A percentile compares a stretch with the other conserved stretches of the same genome.
Evolutionary conservation across 2,113 vertebrate species (phyloP).

Genomic region (Danionella cerebrum): DNA sequence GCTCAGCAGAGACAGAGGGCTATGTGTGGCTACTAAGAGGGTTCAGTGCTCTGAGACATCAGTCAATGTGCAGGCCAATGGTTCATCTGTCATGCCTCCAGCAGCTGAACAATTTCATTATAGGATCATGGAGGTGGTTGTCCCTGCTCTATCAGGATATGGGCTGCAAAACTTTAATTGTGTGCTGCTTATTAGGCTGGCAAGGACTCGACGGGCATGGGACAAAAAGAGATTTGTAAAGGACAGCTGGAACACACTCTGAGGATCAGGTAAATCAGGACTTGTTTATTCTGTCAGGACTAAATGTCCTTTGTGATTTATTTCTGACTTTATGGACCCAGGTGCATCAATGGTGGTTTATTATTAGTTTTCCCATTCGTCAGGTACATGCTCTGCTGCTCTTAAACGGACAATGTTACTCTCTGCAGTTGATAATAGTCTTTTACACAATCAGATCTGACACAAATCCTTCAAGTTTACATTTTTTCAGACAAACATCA

Average conservation of each 20-base stretch:
- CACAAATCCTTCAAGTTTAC: too few relatives aligned
- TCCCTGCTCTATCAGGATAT: background rate
- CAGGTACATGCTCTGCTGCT: too few relatives aligned
- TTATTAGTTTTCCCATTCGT: too few relatives aligned
- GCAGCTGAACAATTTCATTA: background rate
- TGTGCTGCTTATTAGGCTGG: background rate
- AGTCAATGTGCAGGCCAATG: background rate
- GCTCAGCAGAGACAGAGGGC: background rate
- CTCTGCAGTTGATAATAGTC: too few relatives aligned
- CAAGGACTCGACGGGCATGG: background rate
- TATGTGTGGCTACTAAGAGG: background rate
- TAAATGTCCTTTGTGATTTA: background rate
- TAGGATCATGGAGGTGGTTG: background rate
- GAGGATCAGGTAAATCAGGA: background rate
- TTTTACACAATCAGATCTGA: too few relatives aligned
- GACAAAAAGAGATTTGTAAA: background rate
- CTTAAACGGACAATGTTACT: too few relatives aligned
- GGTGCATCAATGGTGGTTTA: too few relatives aligned
- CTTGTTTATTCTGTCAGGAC: too few relatives aligned
- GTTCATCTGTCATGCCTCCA: background rate
- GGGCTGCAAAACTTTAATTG: constrained; percentile 1
- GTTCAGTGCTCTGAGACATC: background rate
- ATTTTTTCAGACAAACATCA: too few relatives aligned
- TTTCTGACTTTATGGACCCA: too few relatives aligned
- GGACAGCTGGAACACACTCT: background rate